Percentiles rank a stretch among this genome's conserved stretches.
Conservation (phyloP, 2,113 vertebrate species). For the Gallinago media region DNA sequence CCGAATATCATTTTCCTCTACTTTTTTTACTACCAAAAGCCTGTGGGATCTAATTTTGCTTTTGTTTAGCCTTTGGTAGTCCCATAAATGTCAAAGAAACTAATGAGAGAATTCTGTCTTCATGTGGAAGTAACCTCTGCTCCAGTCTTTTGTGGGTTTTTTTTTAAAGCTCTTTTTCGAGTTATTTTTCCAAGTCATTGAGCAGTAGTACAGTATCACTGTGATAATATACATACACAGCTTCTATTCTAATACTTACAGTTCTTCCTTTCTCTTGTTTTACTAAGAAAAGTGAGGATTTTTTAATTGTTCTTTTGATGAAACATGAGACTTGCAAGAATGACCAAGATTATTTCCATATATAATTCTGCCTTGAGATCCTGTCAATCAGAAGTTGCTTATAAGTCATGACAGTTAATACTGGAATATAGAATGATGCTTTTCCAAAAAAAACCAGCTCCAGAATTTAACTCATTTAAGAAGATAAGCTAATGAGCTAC, state of each 20-base stretch:
- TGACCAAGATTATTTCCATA: background rate
- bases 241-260: background rate
- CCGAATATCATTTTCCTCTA: background rate
- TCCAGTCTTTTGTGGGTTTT: background rate
- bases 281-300: background rate
- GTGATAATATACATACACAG: background rate
- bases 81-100: constrained; percentile 59
- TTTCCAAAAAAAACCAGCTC: fast-evolving
- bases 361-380: background rate
- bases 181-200: constrained; percentile 51
- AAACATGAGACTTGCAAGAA: background rate
- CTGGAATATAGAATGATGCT: background rate
- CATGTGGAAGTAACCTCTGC: constrained; percentile 30
- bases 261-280: background rate
- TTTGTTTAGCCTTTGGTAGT: constrained; percentile 57
- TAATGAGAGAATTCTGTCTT: constrained; percentile 33
- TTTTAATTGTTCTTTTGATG: background rate
- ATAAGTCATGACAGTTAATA: background rate
- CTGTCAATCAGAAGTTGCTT: background rate
- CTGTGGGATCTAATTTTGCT: constrained; percentile 60
- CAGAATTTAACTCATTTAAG: background rate
- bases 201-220: background rate
- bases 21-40: background rate
- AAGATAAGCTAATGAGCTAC: background rate
- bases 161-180: constrained; percentile 11